phyloP scores from a whole-genome alignment of 2,888 invertebrate species.

The Oxystoma pomonae region DNA sequence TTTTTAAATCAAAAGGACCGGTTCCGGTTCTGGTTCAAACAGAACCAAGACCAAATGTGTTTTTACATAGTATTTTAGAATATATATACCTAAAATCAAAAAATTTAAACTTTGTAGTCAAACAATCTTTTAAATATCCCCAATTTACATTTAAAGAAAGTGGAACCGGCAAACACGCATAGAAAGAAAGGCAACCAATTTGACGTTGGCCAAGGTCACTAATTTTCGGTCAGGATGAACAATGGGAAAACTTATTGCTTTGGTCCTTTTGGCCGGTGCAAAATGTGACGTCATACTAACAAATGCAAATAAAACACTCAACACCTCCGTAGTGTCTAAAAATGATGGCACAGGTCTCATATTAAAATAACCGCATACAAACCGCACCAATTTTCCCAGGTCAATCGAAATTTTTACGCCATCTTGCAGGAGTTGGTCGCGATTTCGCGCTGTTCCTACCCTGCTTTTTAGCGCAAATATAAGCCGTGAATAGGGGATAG shows the following conservation, averaged over 20 bases:
- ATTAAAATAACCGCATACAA: neutral
- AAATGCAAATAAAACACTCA: neutral
- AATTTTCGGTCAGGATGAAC: neutral
- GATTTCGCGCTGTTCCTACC: neutral
- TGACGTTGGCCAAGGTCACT: conserved; percentile 48
- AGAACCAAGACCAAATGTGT: too few species aligned
- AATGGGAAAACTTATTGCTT: neutral
- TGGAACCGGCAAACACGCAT: too few species aligned
- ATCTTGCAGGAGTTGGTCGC: conserved; percentile 41
- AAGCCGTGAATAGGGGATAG: conserved; percentile 9
- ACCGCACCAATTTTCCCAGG: neutral
- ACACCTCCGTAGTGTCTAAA: neutral
- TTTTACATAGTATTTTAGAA: too few species aligned
- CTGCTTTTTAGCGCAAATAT: conserved; percentile 12
- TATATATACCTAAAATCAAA: too few species aligned
- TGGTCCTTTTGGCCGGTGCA: neutral
- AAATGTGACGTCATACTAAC: neutral
- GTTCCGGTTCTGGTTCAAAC: too few species aligned
- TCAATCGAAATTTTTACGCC: conserved; percentile 33
- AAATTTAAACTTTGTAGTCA: too few species aligned
- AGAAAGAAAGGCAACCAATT: conserved; percentile 41
- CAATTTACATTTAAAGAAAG: too few species aligned
- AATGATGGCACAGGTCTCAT: neutral
- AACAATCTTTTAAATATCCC: too few species aligned
- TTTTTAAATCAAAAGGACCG: too few species aligned